Evolutionary conservation across 2,797 vertebrate species (phyloP).

Genomic region (Intellagama lesueurii): DNA sequence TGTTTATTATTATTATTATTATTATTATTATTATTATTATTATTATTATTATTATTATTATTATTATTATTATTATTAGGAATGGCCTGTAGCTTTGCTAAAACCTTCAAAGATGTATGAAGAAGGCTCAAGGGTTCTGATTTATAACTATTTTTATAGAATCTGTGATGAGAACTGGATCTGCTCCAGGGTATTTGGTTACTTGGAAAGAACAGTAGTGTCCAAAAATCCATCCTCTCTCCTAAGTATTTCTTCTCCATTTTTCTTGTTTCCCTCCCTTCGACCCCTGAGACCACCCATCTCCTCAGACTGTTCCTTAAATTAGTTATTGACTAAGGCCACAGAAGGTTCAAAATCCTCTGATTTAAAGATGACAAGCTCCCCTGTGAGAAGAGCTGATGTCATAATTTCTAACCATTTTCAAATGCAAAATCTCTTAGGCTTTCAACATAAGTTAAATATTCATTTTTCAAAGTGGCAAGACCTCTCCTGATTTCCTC

Average conservation of each 20-base stretch:
- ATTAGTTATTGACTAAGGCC: neutral
- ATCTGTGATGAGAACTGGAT: neutral
- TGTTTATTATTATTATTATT: too few species aligned
- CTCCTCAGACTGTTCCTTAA: neutral
- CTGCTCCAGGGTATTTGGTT: neutral
- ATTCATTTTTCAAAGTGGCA: neutral
- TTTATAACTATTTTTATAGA: constrained; percentile 3
- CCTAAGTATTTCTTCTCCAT: neutral
- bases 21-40: too few species aligned
- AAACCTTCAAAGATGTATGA: neutral
- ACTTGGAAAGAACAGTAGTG: neutral
- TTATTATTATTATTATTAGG: too few species aligned
- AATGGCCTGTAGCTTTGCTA: neutral
- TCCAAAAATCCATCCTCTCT: neutral
- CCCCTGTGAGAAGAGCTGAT: neutral
- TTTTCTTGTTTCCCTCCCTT: too few species aligned
- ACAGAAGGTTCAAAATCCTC: neutral
- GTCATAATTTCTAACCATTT: neutral
- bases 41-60: too few species aligned
- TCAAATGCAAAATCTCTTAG: neutral
- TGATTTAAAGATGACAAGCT: neutral
- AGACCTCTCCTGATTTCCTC: constrained; percentile 6
- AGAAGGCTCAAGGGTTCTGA: neutral
- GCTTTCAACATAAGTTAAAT: constrained; percentile 12
- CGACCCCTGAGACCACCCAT: neutral